Evolutionary conservation across 1,140 invertebrate genomes (phyloP).

Genomic region (Eueides isabella): DNA sequence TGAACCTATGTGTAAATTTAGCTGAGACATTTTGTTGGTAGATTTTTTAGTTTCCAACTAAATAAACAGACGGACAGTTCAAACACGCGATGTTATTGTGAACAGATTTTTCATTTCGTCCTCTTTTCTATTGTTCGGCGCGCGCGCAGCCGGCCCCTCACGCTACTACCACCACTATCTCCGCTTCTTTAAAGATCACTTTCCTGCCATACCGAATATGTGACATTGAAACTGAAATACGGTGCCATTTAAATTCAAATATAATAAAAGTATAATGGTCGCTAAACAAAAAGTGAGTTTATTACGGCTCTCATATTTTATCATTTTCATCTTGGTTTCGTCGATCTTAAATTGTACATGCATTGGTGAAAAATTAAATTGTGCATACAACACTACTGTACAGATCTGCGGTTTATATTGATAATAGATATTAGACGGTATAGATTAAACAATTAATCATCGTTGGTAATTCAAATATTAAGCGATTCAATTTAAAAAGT

Average conservation of each 20-base stretch:
- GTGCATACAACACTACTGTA: slow-evolving; percentile 28
- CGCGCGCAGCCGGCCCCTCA: slow-evolving; percentile 26
- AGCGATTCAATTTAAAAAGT: background rate
- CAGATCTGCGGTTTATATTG: too few relatives aligned
- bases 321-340: slow-evolving; percentile 31
- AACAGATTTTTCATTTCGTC: slow-evolving; percentile 66
- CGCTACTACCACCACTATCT: slow-evolving; percentile 8
- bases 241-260: slow-evolving; percentile 42
- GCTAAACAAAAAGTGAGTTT: slow-evolving; percentile 32
- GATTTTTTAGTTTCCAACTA: slow-evolving; percentile 71
- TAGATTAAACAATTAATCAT: background rate
- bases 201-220: background rate
- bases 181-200: background rate
- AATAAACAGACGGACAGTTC: slow-evolving; percentile 69
- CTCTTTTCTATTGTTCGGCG: slow-evolving; percentile 53
- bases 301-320: slow-evolving; percentile 32
- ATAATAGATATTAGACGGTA: too few relatives aligned
- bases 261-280: slow-evolving; percentile 41
- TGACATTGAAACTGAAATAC: slow-evolving; percentile 43
- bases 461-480: background rate
- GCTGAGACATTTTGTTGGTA: slow-evolving; percentile 59
- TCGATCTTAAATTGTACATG: slow-evolving; percentile 22
- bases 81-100: slow-evolving; percentile 66
- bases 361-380: slow-evolving; percentile 23
- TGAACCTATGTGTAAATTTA: slow-evolving; percentile 62